phyloP scores from a whole-genome alignment of 2,888 invertebrate species.

The Ectemnius cavifrons region DNA sequence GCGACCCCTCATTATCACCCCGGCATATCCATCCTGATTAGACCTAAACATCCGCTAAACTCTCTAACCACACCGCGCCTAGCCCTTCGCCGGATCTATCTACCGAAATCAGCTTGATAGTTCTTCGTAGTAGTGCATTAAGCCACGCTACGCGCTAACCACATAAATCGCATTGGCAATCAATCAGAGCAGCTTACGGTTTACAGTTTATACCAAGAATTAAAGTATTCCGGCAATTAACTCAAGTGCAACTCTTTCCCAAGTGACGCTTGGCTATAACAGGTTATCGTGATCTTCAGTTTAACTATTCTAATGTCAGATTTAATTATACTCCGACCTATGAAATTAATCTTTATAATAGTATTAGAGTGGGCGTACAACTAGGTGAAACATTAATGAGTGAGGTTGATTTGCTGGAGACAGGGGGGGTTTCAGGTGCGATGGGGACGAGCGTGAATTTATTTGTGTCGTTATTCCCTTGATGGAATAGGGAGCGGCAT shows the following conservation, averaged over 20 bases:
- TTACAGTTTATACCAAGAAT: too few relatives aligned
- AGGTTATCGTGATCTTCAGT: too few relatives aligned
- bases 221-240: too few relatives aligned
- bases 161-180: slow-evolving; percentile 10
- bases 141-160: background rate
- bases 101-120: slow-evolving; percentile 33
- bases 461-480: background rate
- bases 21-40: slow-evolving; percentile 72
- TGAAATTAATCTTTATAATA: background rate
- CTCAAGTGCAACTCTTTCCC: too few relatives aligned
- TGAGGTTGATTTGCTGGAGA: too few relatives aligned
- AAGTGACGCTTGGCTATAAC: too few relatives aligned
- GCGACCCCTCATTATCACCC: slow-evolving; percentile 68
- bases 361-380: background rate
- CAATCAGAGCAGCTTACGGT: slow-evolving; percentile 10
- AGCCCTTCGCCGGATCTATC: slow-evolving; percentile 49
- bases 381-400: too few relatives aligned
- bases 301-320: too few relatives aligned
- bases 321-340: too few relatives aligned
- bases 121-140: slow-evolving; percentile 17
- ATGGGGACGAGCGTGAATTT: background rate
- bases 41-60: slow-evolving; percentile 64
- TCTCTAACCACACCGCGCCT: slow-evolving; percentile 55
- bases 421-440: too few relatives aligned
- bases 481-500: slow-evolving; percentile 7